Evolutionary conservation across 2,888 invertebrate genomes (phyloP).

Genomic region (Sphaerophoria taeniata): DNA sequence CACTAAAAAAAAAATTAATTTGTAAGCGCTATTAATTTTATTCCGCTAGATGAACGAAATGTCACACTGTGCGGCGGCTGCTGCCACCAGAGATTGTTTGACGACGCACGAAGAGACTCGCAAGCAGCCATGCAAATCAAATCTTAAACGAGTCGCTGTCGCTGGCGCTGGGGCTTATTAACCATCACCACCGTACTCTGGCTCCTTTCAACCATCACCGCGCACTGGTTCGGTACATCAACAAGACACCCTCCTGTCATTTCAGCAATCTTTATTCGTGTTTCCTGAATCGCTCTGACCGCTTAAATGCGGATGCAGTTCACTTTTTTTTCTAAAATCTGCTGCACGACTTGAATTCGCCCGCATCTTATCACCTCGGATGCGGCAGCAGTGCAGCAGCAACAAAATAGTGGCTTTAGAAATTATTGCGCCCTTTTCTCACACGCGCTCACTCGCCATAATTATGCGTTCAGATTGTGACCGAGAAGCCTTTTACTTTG

Average conservation of each 20-base stretch:
- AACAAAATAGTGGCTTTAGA: neutral
- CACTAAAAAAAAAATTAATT: no score
- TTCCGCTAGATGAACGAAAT: no score
- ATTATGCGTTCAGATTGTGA: constrained; percentile 69
- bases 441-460: constrained; percentile 67
- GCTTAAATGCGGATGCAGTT: constrained; percentile 46
- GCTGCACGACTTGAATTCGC: constrained; percentile 41
- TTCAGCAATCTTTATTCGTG: constrained; percentile 8
- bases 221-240: neutral
- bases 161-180: constrained; percentile 35
- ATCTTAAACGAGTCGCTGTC: constrained; percentile 51
- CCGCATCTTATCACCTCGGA: constrained; percentile 64
- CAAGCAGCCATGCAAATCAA: constrained; percentile 52
- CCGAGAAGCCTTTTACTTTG: constrained; percentile 51
- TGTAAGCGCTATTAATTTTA: no score
- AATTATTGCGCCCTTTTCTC: constrained; percentile 71
- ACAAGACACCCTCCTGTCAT: neutral
- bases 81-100: constrained; percentile 39
- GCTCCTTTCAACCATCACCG: constrained; percentile 13
- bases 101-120: neutral
- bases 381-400: neutral
- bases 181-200: neutral
- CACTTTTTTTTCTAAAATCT: neutral
- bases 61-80: no score
- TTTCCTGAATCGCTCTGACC: neutral